Percentiles rank a stretch among this genome's conserved stretches.
Evolutionary conservation across 2,888 invertebrate genomes (phyloP).

Genomic region (Diaperis boleti): DNA sequence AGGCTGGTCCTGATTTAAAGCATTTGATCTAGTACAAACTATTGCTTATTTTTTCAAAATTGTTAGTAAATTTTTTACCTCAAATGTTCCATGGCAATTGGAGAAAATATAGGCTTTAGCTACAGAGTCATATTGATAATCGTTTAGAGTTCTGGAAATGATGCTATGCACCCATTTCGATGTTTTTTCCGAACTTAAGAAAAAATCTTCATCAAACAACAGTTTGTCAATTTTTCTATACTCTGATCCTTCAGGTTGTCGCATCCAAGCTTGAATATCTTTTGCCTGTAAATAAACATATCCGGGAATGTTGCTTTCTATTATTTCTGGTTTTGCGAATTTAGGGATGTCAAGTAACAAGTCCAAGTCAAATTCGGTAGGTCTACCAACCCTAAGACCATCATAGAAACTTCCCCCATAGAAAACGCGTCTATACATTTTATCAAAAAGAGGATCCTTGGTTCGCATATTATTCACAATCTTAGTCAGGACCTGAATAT

Average conservation of each 20-base stretch:
- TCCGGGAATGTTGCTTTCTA: constrained; percentile 62
- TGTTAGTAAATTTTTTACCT: too few relatives aligned
- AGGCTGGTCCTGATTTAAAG: constrained; percentile 67
- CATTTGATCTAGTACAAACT: not conserved
- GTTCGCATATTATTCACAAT: constrained; percentile 54
- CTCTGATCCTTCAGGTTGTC: constrained; percentile 7
- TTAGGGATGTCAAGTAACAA: constrained; percentile 69
- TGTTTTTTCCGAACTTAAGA: constrained; percentile 68
- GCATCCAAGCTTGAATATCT: constrained; percentile 35
- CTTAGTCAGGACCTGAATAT: constrained; percentile 1
- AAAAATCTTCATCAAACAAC: constrained; percentile 65
- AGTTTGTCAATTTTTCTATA: constrained; percentile 13
- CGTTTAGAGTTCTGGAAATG: constrained; percentile 65
- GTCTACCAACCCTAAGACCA: constrained; percentile 69
- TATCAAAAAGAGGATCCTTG: constrained; percentile 58
- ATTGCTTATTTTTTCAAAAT: too few relatives aligned
- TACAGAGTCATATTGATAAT: not conserved
- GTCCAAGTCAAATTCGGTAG: constrained; percentile 74
- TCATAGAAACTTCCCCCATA: constrained; percentile 74
- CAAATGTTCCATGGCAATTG: too few relatives aligned
- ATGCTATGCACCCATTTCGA: constrained; percentile 69
- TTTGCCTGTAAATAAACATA: constrained; percentile 66
- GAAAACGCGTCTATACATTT: constrained; percentile 58
- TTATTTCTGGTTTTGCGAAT: constrained; percentile 61
- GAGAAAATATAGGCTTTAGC: too few relatives aligned